These are phyloP conservation scores for Phania funesta DNA, from an alignment of 2,888 invertebrate genomes.

Conservation along the genomic window DNA sequence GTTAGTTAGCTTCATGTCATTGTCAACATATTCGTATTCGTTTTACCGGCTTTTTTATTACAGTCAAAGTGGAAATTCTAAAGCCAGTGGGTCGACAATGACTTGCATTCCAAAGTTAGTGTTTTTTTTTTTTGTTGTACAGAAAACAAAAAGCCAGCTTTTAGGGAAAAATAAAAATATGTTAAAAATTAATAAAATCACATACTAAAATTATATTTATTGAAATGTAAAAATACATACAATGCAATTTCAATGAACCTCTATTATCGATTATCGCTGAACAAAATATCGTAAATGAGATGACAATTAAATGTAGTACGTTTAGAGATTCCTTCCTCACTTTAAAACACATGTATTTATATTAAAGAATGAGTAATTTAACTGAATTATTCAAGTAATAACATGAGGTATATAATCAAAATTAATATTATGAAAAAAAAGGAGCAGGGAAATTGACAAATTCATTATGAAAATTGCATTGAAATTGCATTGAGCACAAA, in stretches of 20 bases:
- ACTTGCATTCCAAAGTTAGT: not conserved
- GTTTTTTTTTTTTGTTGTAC: not conserved
- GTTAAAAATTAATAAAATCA: constrained; percentile 17
- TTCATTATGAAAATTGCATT: too few relatives aligned
- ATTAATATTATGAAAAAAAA: too few relatives aligned
- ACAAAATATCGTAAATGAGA: not conserved
- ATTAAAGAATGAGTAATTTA: too few relatives aligned
- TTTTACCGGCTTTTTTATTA: constrained; percentile 48
- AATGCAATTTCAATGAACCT: constrained; percentile 52
- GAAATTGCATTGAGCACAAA: constrained; percentile 40
- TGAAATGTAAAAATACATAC: not conserved
- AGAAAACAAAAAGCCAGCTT: constrained; percentile 16
- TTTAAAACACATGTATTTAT: too few relatives aligned
- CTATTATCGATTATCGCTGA: not conserved
- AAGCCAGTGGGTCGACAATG: too few relatives aligned
- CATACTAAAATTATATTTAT: constrained; percentile 24
- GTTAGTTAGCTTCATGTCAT: constrained; percentile 22
- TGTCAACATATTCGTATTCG: too few relatives aligned
- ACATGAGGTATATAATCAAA: too few relatives aligned
- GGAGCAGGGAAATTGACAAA: too few relatives aligned
- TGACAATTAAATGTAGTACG: too few relatives aligned
- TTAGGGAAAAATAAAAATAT: not conserved
- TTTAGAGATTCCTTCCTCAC: too few relatives aligned
- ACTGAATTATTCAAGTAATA: too few relatives aligned
- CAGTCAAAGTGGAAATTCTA: too few relatives aligned